phyloP scores from a whole-genome alignment of 1,140 invertebrate species.

The Apis mellifera region DNA sequence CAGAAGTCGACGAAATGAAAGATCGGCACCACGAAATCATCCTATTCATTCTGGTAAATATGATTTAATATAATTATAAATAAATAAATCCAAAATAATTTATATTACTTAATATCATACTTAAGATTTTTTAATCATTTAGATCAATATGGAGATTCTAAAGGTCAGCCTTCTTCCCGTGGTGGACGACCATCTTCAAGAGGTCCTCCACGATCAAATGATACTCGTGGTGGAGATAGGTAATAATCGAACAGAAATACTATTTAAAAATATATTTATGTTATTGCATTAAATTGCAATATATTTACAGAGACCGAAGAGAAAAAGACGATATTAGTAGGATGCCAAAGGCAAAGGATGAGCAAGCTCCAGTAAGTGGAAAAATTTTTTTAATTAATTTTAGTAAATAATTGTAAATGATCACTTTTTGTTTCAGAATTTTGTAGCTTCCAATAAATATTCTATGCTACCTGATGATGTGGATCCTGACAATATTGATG shows the following conservation, averaged over 20 bases:
- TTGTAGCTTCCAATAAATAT: slow-evolving; percentile 85
- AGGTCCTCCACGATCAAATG: slow-evolving; percentile 52
- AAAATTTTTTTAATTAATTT: not conserved
- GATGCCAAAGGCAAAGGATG: slow-evolving; percentile 84
- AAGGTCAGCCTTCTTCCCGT: slow-evolving; percentile 60
- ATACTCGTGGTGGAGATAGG: slow-evolving; percentile 63
- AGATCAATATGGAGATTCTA: slow-evolving; percentile 70
- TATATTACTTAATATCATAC: not conserved
- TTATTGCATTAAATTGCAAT: not conserved
- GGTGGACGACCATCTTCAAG: slow-evolving; percentile 22
- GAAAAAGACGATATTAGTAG: slow-evolving; percentile 78
- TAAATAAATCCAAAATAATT: not conserved
- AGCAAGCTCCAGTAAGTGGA: slow-evolving; percentile 83
- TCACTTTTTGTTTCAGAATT: slow-evolving; percentile 81
- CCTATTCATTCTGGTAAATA: slow-evolving; percentile 67
- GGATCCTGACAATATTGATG: slow-evolving; percentile 77
- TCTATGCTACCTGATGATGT: slow-evolving; percentile 78
- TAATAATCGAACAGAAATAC: slow-evolving; percentile 15
- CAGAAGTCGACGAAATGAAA: slow-evolving; percentile 52
- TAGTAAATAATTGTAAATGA: not conserved
- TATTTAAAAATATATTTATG: not conserved
- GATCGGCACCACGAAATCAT: slow-evolving; percentile 56
- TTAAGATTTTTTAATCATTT: not conserved
- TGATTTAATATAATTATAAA: not conserved
- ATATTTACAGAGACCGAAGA: slow-evolving; percentile 69